Evolutionary conservation across 2,888 invertebrate genomes (phyloP).

Genomic region (Cancer borealis): DNA sequence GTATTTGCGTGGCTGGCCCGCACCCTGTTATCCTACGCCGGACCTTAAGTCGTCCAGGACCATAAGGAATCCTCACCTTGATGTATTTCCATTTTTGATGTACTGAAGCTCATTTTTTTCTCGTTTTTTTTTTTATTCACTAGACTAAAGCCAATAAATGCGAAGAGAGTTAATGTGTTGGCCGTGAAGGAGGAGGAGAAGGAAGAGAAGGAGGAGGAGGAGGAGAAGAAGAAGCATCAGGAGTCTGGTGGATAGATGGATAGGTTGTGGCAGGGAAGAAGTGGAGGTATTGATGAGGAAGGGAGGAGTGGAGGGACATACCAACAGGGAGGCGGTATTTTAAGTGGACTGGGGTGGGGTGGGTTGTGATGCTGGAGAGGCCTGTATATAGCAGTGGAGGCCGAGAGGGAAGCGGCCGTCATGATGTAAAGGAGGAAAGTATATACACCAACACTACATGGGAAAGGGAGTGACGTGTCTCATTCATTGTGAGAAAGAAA

Average conservation of each 20-base stretch:
- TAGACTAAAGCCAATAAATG: neutral
- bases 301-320: neutral
- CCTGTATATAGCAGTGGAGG: neutral
- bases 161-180: neutral
- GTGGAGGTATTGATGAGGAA: constrained; percentile 7
- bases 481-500: neutral
- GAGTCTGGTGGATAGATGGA: constrained; percentile 9
- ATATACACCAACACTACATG: too few relatives aligned
- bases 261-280: neutral
- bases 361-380: neutral
- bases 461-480: neutral
- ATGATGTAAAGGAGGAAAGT: neutral
- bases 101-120: neutral
- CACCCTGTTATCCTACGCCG: constrained; percentile 21
- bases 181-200: neutral
- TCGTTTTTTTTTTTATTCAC: neutral
- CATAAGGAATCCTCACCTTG: too few relatives aligned
- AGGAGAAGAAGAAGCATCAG: neutral
- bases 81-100: neutral
- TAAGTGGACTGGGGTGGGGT: too few relatives aligned
- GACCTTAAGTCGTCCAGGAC: too few relatives aligned
- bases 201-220: neutral
- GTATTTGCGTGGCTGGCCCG: neutral
- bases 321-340: neutral
- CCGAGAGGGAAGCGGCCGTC: neutral